phyloP scores from a whole-genome alignment of 2,797 vertebrate species.

The Halcyon chelicuti region DNA sequence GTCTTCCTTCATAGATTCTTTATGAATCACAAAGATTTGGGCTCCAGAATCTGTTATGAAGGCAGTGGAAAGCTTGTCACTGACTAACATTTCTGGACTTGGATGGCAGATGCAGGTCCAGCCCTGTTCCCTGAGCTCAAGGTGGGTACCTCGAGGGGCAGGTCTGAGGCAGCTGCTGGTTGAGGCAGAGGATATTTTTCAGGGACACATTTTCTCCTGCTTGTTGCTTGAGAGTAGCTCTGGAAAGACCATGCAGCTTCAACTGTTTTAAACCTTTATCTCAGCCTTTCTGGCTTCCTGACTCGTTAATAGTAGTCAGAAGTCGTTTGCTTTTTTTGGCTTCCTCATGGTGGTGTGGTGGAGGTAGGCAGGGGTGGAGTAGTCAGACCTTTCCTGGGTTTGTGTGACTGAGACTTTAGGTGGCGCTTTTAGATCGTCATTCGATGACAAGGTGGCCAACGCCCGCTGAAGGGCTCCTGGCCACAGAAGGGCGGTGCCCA shows the following conservation, averaged over 20 bases:
- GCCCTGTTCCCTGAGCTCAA: neutral
- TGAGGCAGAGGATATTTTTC: neutral
- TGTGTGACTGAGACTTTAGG: neutral
- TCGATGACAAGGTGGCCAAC: neutral
- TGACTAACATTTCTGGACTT: fast-evolving
- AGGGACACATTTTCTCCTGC: neutral
- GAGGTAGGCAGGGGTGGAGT: neutral
- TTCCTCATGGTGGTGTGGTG: too few relatives aligned
- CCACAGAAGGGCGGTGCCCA: neutral
- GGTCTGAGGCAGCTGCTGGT: neutral
- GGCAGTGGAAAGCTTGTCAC: neutral
- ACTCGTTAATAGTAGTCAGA: fast-evolving
- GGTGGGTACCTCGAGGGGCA: neutral
- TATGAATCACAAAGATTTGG: neutral
- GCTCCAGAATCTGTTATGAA: neutral
- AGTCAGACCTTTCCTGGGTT: neutral
- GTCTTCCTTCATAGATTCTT: neutral
- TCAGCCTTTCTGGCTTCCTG: neutral
- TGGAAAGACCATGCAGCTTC: neutral
- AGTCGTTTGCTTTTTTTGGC: neutral
- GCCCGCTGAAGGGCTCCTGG: neutral
- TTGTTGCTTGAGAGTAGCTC: neutral
- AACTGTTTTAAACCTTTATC: neutral
- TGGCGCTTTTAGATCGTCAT: neutral
- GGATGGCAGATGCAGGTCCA: fast-evolving